phyloP scores from a whole-genome alignment of 2,888 invertebrate species.

The Dynastes tityus region DNA sequence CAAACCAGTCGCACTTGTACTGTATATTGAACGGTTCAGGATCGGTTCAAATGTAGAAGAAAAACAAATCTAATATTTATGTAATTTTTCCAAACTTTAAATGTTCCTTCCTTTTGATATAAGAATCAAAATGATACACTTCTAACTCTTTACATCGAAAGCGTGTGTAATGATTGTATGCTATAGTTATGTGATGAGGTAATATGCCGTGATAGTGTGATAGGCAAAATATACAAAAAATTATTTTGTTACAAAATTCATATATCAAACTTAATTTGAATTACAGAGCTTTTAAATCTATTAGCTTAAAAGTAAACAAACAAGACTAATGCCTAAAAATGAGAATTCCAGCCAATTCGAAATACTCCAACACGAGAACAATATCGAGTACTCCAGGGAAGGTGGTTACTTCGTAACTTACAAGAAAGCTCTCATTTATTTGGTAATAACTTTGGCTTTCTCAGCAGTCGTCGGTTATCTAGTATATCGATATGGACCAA shows the following conservation, averaged over 20 bases:
- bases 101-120: too few species aligned
- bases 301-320: neutral
- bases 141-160: too few species aligned
- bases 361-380: constrained; percentile 73
- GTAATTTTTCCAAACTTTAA: too few species aligned
- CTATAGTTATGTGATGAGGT: too few species aligned
- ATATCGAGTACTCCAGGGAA: constrained; percentile 74
- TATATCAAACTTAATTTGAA: neutral
- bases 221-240: neutral
- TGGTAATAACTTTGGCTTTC: constrained; percentile 65
- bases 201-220: too few species aligned
- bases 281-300: neutral
- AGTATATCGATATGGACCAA: constrained; percentile 67
- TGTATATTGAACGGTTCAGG: too few species aligned
- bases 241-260: too few species aligned
- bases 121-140: too few species aligned
- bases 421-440: constrained; percentile 73
- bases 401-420: constrained; percentile 78
- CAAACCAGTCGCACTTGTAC: too few species aligned
- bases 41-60: too few species aligned
- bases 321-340: constrained; percentile 28
- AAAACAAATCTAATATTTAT: too few species aligned
- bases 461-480: constrained; percentile 63
- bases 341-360: constrained; percentile 73
- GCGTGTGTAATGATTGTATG: too few species aligned